A percentile compares a stretch with the other conserved stretches of the same genome.
Evolutionary conservation across 2,113 vertebrate genomes (phyloP).

Genomic region (Limnothrissa miodon): DNA sequence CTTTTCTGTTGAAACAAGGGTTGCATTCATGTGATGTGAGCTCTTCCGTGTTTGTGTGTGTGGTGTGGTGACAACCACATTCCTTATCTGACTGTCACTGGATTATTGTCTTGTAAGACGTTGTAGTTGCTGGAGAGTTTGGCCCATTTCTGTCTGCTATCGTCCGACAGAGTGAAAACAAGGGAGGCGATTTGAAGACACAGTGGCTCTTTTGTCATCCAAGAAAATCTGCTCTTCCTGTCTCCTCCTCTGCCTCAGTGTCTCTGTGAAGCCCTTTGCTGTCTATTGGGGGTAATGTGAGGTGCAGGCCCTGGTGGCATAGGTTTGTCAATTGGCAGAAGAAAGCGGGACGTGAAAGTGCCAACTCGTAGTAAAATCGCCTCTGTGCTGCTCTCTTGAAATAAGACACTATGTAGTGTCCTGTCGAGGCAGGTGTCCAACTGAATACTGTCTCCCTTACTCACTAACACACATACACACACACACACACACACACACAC

Average conservation of each 20-base stretch:
- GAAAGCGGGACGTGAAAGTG: neutral
- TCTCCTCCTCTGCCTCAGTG: neutral
- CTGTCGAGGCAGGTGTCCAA: neutral
- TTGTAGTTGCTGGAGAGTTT: neutral
- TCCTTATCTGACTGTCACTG: neutral
- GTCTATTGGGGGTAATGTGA: neutral
- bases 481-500: neutral
- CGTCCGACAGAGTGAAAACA: neutral
- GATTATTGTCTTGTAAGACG: neutral
- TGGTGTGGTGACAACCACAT: neutral
- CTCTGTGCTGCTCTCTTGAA: neutral
- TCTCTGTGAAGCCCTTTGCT: neutral
- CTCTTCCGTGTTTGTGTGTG: neutral
- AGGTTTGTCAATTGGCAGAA: neutral
- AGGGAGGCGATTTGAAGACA: neutral
- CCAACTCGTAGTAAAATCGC: slow-evolving; percentile 14
- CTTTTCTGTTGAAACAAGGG: neutral
- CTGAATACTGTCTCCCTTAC: neutral
- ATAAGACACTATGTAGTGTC: neutral
- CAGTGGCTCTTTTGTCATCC: neutral
- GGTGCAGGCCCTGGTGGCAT: neutral
- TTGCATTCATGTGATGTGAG: slow-evolving; percentile 2
- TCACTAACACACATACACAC: slow-evolving; percentile 18
- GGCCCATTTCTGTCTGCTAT: neutral
- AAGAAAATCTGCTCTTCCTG: neutral